Percentiles rank a stretch among this genome's conserved stretches.
These are phyloP conservation scores for Oophaga pumilio DNA, from an alignment of 2,113 vertebrate species.

Conservation along the genomic window DNA sequence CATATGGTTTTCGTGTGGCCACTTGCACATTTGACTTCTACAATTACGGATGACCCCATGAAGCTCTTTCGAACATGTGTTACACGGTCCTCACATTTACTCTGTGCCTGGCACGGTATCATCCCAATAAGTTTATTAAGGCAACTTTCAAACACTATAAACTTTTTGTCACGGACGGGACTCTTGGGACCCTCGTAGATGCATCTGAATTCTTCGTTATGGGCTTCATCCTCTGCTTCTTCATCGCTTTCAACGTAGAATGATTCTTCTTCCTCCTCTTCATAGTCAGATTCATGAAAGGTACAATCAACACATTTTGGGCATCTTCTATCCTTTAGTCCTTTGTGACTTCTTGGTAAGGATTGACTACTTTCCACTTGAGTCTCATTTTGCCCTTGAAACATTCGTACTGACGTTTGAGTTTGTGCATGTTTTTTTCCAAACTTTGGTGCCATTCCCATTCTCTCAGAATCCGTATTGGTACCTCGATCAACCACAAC, in stretches of 20 bases:
- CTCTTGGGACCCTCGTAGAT: neutral
- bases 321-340: neutral
- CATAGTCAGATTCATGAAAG: slow-evolving; percentile 11
- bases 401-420: neutral
- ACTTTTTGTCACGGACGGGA: neutral
- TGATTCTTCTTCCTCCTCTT: neutral
- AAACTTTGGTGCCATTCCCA: neutral
- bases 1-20: neutral
- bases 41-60: neutral
- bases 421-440: slow-evolving; percentile 15
- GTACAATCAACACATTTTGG: neutral
- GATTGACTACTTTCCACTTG: neutral
- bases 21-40: slow-evolving; percentile 6
- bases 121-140: neutral
- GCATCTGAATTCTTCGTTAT: neutral
- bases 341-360: neutral
- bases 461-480: neutral
- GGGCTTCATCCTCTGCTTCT: neutral
- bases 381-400: neutral
- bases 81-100: neutral
- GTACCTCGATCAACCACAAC: neutral
- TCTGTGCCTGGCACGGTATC: neutral
- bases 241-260: slow-evolving; percentile 4
- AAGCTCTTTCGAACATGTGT: neutral
- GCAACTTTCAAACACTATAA: slow-evolving; percentile 18